Evolutionary conservation across 2,888 invertebrate genomes (phyloP), one percentile per base, ranked within the genome.

Genomic region (Pachycephus smyrnensis): DNA sequence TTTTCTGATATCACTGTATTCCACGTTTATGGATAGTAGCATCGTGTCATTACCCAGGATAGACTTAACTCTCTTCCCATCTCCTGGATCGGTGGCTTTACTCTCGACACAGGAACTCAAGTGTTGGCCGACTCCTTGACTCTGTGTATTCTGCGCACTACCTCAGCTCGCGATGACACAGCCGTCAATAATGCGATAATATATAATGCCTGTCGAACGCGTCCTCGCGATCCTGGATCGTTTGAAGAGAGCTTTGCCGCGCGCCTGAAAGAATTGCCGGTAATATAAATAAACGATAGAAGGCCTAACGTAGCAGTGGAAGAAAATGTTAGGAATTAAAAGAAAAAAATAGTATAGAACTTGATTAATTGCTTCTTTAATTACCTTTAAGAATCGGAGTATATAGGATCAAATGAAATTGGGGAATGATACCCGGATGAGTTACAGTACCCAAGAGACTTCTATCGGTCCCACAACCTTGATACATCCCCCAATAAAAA

Each of bases 51-150:
- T 55, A 55, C 36, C 75, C 81, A 73, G 82, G 80, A 82, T 77
- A 73, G 78, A 82, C 84, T 84, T 81, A 82, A 85, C 79, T 80
- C 86, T 80, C 55, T 69, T 69, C 69, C 69, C 36, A 37, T 77
- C 32, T 73, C 36, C 76, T 11, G 31, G 37, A 32, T 37, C 36
- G 12, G 69, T 31, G 40, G 35, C 37, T 36, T 31, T 1, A 4
- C 69, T 23, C 69, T 71, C 76, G 76, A 30, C 76, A n/a, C 74
- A 36, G 33, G 80, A 77, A 76, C 77, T 81, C 81, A 80, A 85
- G 86, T 86, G 85, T 86, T 85, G 82, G 82, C 82, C 82, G 82
- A 86, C 84, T 86, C 86, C 85, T 85, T 83, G 86, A 87, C 85
- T 83, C 81, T 85, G 86, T 87, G 82, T 86, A 84, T 75, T 77